Conservation (phyloP, 2,888 invertebrate species). For the Drosophila anomalipes region DNA sequence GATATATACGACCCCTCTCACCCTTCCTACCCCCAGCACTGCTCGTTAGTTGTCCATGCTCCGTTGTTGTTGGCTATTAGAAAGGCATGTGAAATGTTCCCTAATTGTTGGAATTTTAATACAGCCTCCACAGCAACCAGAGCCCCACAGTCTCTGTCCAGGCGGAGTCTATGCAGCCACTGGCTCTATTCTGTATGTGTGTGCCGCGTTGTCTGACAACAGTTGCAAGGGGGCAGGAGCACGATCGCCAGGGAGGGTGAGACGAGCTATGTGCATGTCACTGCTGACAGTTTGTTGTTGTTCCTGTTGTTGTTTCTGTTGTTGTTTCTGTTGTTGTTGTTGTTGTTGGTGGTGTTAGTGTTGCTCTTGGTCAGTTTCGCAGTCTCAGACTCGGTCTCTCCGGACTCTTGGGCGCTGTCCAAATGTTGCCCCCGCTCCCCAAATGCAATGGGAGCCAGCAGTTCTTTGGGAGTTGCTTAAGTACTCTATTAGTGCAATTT, state of each 20-base stretch:
- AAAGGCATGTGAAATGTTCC: conserved; percentile 82
- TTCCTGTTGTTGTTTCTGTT: conserved; percentile 15
- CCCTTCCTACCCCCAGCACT: not conserved
- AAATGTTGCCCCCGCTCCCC: conserved; percentile 38
- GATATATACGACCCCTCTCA: not conserved
- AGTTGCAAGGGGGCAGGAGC: not conserved
- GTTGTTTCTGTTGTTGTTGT: not conserved
- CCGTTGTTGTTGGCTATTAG: conserved; percentile 78
- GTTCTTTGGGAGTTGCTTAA: conserved; percentile 47
- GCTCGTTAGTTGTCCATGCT: conserved; percentile 49
- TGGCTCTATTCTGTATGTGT: conserved; percentile 3
- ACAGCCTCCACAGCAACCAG: conserved; percentile 40
- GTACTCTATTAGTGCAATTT: conserved; percentile 77
- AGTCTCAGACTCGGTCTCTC: conserved; percentile 1
- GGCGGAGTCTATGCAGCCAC: conserved; percentile 2
- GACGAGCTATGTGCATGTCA: conserved; percentile 49
- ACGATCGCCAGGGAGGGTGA: not conserved
- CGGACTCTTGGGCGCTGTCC: conserved; percentile 33
- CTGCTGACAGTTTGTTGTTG: conserved; percentile 50
- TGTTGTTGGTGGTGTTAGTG: not conserved
- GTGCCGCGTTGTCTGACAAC: conserved; percentile 50
- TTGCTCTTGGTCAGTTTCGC: conserved; percentile 17
- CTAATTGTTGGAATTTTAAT: conserved; percentile 82
- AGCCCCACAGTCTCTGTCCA: conserved; percentile 3
- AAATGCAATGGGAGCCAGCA: conserved; percentile 20